These are phyloP conservation scores for Eulithis testata DNA, from an alignment of 2,888 invertebrate species.

Conservation along the genomic window DNA sequence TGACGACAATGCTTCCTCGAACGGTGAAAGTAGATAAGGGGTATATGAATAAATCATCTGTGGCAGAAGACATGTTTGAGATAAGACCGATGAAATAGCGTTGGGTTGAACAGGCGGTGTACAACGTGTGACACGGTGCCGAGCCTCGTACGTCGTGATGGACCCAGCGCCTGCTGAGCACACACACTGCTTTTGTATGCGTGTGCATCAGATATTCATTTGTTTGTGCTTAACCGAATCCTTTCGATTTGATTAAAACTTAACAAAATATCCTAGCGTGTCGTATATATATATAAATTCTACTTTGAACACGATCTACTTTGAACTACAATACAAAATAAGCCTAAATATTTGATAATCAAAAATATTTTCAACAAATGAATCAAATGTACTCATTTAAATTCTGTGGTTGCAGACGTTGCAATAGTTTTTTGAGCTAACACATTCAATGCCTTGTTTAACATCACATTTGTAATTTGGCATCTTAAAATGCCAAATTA, in stretches of 20 bases:
- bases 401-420: too few relatives aligned
- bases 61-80: conserved; percentile 62
- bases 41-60: conserved; percentile 74
- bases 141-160: conserved; percentile 48
- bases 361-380: too few relatives aligned
- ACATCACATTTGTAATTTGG: not conserved
- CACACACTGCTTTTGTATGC: conserved; percentile 43
- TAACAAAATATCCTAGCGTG: too few relatives aligned
- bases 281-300: too few relatives aligned
- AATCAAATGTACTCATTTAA: too few relatives aligned
- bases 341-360: too few relatives aligned
- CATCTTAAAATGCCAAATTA: not conserved
- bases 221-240: not conserved
- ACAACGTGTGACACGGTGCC: conserved; percentile 58
- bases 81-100: conserved; percentile 74
- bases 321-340: too few relatives aligned
- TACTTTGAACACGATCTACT: too few relatives aligned
- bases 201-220: conserved; percentile 27
- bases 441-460: not conserved
- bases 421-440: too few relatives aligned
- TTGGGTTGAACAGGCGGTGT: conserved; percentile 60
- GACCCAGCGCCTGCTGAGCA: conserved; percentile 53
- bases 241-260: too few relatives aligned
- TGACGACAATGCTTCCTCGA: conserved; percentile 66
- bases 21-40: conserved; percentile 67